Evolutionary conservation across 2,888 invertebrate genomes (phyloP).

Genomic region (Pyrgus malvae): DNA sequence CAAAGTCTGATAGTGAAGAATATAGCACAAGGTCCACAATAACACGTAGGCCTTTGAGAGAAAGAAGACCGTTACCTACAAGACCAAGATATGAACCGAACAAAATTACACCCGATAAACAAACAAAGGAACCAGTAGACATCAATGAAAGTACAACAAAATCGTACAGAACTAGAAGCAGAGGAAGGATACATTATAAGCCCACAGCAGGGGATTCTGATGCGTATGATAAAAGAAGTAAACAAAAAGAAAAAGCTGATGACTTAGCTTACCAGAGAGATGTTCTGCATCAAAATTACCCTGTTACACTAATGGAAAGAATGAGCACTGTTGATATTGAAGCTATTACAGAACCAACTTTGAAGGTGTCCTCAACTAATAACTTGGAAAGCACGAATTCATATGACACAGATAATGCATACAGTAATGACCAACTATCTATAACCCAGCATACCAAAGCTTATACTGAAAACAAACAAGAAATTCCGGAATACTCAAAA

Average conservation of each 20-base stretch:
- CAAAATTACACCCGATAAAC: constrained; percentile 63
- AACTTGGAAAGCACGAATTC: constrained; percentile 45
- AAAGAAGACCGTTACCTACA: constrained; percentile 70
- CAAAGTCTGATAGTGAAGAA: constrained; percentile 66
- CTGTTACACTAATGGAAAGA: constrained; percentile 78
- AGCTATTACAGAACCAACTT: constrained; percentile 67
- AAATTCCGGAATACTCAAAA: constrained; percentile 45
- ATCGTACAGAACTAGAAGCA: constrained; percentile 59
- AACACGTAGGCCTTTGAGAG: constrained; percentile 77
- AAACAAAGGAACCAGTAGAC: constrained; percentile 51
- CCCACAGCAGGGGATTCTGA: constrained; percentile 66
- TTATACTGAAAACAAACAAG: constrained; percentile 46
- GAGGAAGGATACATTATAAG: constrained; percentile 80
- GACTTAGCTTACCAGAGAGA: constrained; percentile 84
- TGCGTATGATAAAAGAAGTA: constrained; percentile 51
- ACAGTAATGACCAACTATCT: constrained; percentile 63
- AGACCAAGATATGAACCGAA: constrained; percentile 67
- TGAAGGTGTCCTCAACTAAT: constrained; percentile 48
- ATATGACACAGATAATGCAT: constrained; percentile 69
- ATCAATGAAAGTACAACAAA: constrained; percentile 62
- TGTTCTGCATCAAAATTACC: constrained; percentile 84
- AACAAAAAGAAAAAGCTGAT: constrained; percentile 53
- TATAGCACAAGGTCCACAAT: constrained; percentile 58
- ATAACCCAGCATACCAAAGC: constrained; percentile 52
- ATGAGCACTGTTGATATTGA: constrained; percentile 73